A percentile compares a stretch with the other conserved stretches of the same genome.
phyloP scores from a whole-genome alignment of 2,888 invertebrate genomes.

The Hypercompe scribonia region DNA sequence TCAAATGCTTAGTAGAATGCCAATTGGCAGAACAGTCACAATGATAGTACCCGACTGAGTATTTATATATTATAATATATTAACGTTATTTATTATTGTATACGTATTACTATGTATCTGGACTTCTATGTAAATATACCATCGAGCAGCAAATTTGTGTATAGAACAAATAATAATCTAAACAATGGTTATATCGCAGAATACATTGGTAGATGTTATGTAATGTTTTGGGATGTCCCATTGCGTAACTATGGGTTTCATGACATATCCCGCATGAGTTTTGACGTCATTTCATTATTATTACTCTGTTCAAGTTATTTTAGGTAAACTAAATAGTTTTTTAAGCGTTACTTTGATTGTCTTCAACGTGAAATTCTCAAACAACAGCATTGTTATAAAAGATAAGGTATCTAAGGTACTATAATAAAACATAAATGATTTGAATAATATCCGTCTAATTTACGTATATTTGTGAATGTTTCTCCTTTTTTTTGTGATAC shows the following conservation, averaged over 20 bases:
- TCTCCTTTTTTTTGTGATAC: neutral
- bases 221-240: neutral
- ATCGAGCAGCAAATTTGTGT: no score
- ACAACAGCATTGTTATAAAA: neutral
- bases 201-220: neutral
- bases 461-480: neutral
- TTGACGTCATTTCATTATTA: neutral
- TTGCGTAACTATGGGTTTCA: neutral
- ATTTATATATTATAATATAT: no score
- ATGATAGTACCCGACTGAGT: no score
- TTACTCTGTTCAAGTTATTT: neutral
- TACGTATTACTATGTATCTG: no score
- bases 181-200: neutral
- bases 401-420: no score
- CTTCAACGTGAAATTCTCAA: no score
- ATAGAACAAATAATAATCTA: neutral
- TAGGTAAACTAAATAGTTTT: neutral
- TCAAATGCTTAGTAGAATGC: no score
- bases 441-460: neutral
- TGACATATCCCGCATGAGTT: neutral
- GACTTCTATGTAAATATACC: no score
- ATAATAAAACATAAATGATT: no score
- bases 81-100: no score
- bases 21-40: no score
- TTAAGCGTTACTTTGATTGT: neutral